These are phyloP conservation scores for Nipponacmea schrenckii DNA, from an alignment of 2,888 invertebrate species.

Conservation along the genomic window DNA sequence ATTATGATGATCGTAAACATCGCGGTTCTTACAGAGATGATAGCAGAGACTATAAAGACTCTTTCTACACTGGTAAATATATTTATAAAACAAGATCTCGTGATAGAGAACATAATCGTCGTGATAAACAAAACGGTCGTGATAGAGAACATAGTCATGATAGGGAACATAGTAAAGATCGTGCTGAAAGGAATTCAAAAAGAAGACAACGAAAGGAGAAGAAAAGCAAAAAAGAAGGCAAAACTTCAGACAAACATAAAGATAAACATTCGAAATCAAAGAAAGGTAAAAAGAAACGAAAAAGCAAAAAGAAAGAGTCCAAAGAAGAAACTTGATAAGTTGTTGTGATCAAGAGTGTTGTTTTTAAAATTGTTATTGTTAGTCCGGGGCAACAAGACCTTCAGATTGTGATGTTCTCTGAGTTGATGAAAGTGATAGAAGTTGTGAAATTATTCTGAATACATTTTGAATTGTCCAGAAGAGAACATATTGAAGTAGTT, in stretches of 20 bases:
- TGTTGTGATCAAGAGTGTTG: too few species aligned
- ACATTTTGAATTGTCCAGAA: too few species aligned
- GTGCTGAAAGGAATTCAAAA: conserved; percentile 8
- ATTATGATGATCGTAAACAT: conserved; percentile 11
- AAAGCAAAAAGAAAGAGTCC: conserved; percentile 12
- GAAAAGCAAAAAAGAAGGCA: conserved; percentile 4
- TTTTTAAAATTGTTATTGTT: too few species aligned
- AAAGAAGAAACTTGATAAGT: conserved; percentile 17
- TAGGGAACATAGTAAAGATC: conserved; percentile 1
- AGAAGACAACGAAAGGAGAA: conserved; percentile 1
- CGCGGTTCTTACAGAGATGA: conserved; percentile 8
- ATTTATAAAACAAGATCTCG: conserved; percentile 31
- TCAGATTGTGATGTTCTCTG: too few species aligned
- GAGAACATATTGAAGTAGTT: too few species aligned
- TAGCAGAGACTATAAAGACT: neutral
- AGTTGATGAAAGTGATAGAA: too few species aligned
- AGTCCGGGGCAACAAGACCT: too few species aligned
- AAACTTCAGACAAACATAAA: conserved; percentile 6
- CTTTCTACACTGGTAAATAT: too few species aligned
- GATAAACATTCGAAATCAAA: neutral
- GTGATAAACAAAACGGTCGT: conserved; percentile 23
- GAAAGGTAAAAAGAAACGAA: conserved; percentile 14
- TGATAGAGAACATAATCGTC: conserved; percentile 34
- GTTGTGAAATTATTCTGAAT: too few species aligned
- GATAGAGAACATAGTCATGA: conserved; percentile 7